These are phyloP conservation scores for Mimas tiliae DNA, from an alignment of 2,888 invertebrate genomes.

Conservation along the genomic window DNA sequence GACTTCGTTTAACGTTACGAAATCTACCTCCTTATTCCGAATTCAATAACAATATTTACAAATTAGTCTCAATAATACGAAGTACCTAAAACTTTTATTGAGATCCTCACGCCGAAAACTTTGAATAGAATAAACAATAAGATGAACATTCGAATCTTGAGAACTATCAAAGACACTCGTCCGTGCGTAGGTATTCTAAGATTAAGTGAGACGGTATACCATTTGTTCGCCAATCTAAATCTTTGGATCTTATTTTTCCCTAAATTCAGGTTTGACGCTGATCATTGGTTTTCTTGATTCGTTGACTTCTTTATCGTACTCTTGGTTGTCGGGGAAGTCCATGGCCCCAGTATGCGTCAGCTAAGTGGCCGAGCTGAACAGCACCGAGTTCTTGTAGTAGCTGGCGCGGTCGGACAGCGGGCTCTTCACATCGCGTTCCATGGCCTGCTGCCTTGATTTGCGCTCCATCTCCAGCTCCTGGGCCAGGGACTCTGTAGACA, in stretches of 20 bases:
- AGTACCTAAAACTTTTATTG: conserved; percentile 37
- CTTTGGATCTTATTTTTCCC: conserved; percentile 76
- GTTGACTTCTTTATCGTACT: conserved; percentile 67
- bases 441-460: conserved; percentile 91
- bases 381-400: conserved; percentile 95
- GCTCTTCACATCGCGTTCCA: conserved; percentile 94
- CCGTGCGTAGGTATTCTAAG: conserved; percentile 37
- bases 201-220: conserved; percentile 40
- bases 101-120: conserved; percentile 68
- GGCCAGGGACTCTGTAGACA: conserved; percentile 91
- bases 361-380: conserved; percentile 94
- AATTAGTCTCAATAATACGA: conserved; percentile 66
- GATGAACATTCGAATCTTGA: conserved; percentile 46
- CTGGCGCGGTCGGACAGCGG: conserved; percentile 92
- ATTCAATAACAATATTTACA: conserved; percentile 81
- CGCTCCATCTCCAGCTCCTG: conserved; percentile 95
- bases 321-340: conserved; percentile 69
- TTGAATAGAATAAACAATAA: conserved; percentile 51
- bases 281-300: conserved; percentile 80
- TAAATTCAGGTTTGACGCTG: conserved; percentile 83
- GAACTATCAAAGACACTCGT: conserved; percentile 22
- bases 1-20: conserved; percentile 65
- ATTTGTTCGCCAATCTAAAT: conserved; percentile 48
- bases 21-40: conserved; percentile 67
- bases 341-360: conserved; percentile 71